Percentiles rank a stretch among this genome's conserved stretches.
Evolutionary conservation across 2,888 invertebrate species (phyloP).

Genomic region (Pammene aurita): DNA sequence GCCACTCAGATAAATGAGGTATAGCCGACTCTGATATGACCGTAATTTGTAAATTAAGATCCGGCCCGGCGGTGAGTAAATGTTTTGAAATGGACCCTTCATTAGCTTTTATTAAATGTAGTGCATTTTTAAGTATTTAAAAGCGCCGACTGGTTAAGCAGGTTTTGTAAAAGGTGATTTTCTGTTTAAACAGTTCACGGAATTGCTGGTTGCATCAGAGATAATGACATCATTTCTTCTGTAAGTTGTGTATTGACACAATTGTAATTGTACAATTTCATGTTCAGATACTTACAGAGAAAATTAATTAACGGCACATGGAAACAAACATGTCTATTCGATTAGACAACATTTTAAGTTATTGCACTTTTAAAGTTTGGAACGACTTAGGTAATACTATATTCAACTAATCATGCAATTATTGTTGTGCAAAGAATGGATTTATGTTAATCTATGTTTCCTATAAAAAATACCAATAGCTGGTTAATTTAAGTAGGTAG

Average conservation of each 20-base stretch:
- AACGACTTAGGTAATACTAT: too few species aligned
- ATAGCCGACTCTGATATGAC: constrained; percentile 60
- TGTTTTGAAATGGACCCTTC: constrained; percentile 70
- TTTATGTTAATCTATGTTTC: too few species aligned
- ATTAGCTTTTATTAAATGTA: constrained; percentile 68
- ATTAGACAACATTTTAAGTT: too few species aligned
- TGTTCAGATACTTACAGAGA: not conserved
- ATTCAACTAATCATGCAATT: too few species aligned
- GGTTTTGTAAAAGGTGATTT: constrained; percentile 36
- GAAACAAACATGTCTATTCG: too few species aligned
- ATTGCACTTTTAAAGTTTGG: too few species aligned
- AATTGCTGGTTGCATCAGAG: constrained; percentile 11
- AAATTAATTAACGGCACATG: too few species aligned
- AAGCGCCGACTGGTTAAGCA: constrained; percentile 49
- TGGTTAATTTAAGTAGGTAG: too few species aligned
- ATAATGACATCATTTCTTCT: constrained; percentile 10
- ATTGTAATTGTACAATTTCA: too few species aligned
- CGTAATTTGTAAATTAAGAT: constrained; percentile 73
- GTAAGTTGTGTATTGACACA: too few species aligned
- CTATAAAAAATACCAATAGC: too few species aligned
- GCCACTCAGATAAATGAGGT: constrained; percentile 51
- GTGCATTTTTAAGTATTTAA: constrained; percentile 52
- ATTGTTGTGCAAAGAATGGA: too few species aligned
- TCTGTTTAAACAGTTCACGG: constrained; percentile 19
- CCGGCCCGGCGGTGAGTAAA: constrained; percentile 57